Evolutionary conservation across 1,140 invertebrate genomes (phyloP).

Genomic region (Macrocentrus cingulum): DNA sequence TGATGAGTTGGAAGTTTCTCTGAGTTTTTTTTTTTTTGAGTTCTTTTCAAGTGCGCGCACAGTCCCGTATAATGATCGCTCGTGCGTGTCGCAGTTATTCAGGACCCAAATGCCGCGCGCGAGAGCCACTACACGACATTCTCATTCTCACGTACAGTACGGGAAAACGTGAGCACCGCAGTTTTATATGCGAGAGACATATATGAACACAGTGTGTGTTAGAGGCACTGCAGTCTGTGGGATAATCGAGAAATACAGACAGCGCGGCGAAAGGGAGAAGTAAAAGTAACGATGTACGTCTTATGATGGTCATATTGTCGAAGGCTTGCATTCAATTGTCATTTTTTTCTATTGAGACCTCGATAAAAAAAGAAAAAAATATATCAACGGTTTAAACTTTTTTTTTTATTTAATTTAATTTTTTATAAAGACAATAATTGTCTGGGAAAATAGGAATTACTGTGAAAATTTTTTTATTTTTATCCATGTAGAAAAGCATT

Average conservation of each 20-base stretch:
- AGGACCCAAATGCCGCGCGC: neutral
- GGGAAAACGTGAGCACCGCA: slow-evolving; percentile 8
- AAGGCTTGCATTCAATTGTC: too few relatives aligned
- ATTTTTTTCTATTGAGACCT: too few relatives aligned
- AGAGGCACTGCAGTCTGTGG: neutral
- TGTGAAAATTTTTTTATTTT: too few relatives aligned
- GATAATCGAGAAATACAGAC: neutral
- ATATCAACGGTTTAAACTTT: too few relatives aligned
- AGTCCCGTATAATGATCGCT: neutral
- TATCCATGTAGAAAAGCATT: too few relatives aligned
- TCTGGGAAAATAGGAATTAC: too few relatives aligned
- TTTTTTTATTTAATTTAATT: too few relatives aligned
- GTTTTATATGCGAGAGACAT: slow-evolving; percentile 8
- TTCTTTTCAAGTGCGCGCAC: neutral
- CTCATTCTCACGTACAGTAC: slow-evolving; percentile 20
- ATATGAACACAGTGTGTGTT: neutral
- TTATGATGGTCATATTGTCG: neutral
- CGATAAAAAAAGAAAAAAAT: too few relatives aligned
- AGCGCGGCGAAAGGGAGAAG: neutral
- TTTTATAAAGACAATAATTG: too few relatives aligned
- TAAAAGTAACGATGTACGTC: slow-evolving; percentile 1
- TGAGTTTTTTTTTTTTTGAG: neutral
- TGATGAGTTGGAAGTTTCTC: neutral
- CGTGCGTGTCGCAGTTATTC: neutral
- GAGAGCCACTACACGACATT: neutral